phyloP scores from a whole-genome alignment of 2,113 vertebrate genomes.

The Odontesthes bonariensis region DNA sequence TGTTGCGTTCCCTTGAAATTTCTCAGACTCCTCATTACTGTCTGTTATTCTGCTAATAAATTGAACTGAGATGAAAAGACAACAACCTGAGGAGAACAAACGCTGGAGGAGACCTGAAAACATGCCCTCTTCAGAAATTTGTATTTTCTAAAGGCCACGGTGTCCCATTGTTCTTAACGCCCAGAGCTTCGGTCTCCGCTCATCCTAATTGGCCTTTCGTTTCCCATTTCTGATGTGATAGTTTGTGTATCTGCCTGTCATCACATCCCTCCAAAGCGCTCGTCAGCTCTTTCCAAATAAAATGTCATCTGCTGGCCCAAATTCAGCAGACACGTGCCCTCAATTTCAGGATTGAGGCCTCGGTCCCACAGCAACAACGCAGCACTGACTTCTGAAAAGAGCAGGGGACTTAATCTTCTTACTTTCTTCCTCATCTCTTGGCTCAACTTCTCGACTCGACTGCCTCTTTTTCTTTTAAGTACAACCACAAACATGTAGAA shows the following conservation, averaged over 20 bases:
- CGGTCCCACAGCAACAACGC: slow-evolving; percentile 39
- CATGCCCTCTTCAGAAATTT: slow-evolving; percentile 15
- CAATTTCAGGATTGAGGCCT: slow-evolving; percentile 69
- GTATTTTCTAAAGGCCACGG: slow-evolving; percentile 45
- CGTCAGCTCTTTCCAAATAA: slow-evolving; percentile 60
- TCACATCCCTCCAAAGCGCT: slow-evolving; percentile 38
- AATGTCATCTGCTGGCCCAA: slow-evolving; percentile 77
- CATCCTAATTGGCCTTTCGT: slow-evolving; percentile 65
- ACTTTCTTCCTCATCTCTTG: not conserved
- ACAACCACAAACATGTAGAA: not conserved
- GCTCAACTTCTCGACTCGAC: not conserved
- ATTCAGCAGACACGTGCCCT: slow-evolving; percentile 72
- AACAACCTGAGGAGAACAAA: slow-evolving; percentile 19
- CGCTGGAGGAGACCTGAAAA: slow-evolving; percentile 16
- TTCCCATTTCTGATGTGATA: slow-evolving; percentile 45
- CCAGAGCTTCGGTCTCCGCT: slow-evolving; percentile 24
- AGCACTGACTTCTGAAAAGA: slow-evolving; percentile 30
- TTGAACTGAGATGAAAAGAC: slow-evolving; percentile 10
- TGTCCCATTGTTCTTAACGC: slow-evolving; percentile 11
- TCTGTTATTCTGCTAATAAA: slow-evolving; percentile 12
- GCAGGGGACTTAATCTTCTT: slow-evolving; percentile 32
- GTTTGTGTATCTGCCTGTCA: slow-evolving; percentile 39
- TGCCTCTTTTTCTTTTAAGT: not conserved
- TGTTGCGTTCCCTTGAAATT: slow-evolving; percentile 1
- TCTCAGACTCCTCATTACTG: not conserved